Evolutionary conservation across 2,113 vertebrate species (phyloP).

Genomic region (Blennius ocellaris): DNA sequence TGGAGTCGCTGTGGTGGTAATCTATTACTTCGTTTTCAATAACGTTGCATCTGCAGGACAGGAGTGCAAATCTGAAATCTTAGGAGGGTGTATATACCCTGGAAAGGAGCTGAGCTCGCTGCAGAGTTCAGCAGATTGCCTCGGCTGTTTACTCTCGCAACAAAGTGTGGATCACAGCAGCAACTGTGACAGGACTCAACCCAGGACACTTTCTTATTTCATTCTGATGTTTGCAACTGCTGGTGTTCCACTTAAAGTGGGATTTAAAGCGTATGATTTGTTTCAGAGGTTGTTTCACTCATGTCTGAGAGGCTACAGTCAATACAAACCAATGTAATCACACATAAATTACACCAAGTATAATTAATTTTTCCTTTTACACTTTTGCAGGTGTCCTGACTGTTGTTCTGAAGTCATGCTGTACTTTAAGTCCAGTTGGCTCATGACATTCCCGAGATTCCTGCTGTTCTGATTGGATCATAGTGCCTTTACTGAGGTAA

Average conservation of each 20-base stretch:
- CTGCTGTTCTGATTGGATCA: slow-evolving; percentile 51
- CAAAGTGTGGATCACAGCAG: slow-evolving; percentile 46
- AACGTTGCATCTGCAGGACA: neutral
- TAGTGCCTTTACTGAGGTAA: slow-evolving; percentile 35
- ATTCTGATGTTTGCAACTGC: no score
- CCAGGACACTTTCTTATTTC: no score
- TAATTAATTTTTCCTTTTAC: neutral
- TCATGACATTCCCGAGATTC: slow-evolving; percentile 59
- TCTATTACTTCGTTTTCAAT: neutral
- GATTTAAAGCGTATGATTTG: no score
- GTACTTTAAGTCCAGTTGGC: neutral
- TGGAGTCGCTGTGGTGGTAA: neutral
- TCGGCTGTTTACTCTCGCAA: slow-evolving; percentile 58
- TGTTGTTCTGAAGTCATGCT: neutral
- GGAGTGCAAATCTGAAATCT: neutral
- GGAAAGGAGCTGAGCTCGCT: slow-evolving; percentile 41
- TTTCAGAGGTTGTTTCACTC: no score
- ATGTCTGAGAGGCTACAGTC: no score
- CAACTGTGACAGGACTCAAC: slow-evolving; percentile 9
- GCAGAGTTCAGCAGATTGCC: slow-evolving; percentile 29
- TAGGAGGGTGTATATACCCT: neutral
- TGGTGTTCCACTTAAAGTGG: no score
- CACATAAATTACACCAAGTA: neutral
- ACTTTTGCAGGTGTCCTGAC: no score
- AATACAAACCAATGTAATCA: no score